Evolutionary conservation across 2,797 vertebrate genomes (phyloP).

Genomic region (Lagocephalus sceleratus): DNA sequence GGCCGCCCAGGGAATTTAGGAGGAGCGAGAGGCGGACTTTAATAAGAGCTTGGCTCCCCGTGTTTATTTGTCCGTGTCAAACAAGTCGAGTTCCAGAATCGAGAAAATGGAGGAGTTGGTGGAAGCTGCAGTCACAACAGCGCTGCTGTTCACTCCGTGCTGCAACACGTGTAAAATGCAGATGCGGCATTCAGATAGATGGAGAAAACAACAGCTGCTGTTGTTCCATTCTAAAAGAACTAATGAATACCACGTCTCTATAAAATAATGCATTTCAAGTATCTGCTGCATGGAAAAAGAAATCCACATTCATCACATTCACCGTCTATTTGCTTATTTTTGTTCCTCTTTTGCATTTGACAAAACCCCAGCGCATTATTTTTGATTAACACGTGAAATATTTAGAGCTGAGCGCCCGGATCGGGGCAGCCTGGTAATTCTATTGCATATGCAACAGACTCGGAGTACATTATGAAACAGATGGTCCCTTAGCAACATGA

Average conservation of each 20-base stretch:
- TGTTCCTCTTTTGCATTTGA: slow-evolving; percentile 35
- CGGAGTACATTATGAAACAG: slow-evolving; percentile 65
- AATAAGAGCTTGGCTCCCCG: slow-evolving; percentile 13
- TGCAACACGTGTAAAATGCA: slow-evolving; percentile 5
- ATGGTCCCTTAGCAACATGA: slow-evolving; percentile 64
- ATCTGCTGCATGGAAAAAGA: slow-evolving; percentile 27
- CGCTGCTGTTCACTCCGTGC: not conserved
- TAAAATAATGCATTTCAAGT: slow-evolving; percentile 20
- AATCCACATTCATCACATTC: slow-evolving; percentile 5
- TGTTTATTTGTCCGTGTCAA: slow-evolving; percentile 1
- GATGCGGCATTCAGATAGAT: slow-evolving; percentile 2
- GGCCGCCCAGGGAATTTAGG: slow-evolving; percentile 7
- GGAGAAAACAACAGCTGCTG: slow-evolving; percentile 8
- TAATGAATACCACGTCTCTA: slow-evolving; percentile 1
- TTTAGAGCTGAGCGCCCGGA: slow-evolving; percentile 38
- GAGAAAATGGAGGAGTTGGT: not conserved
- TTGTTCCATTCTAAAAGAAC: slow-evolving; percentile 10
- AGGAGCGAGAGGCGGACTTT: slow-evolving; percentile 8
- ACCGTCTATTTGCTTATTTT: slow-evolving; percentile 31
- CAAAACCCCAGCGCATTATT: slow-evolving; percentile 35
- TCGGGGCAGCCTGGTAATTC: slow-evolving; percentile 42
- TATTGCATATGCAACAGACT: slow-evolving; percentile 59
- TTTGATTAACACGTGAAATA: slow-evolving; percentile 50
- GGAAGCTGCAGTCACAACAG: not conserved
- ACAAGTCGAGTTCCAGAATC: not conserved